Percentiles rank a stretch among this genome's conserved stretches.
These are phyloP conservation scores for Fringilla coelebs DNA, from an alignment of 2,797 vertebrate genomes.

Conservation along the genomic window DNA sequence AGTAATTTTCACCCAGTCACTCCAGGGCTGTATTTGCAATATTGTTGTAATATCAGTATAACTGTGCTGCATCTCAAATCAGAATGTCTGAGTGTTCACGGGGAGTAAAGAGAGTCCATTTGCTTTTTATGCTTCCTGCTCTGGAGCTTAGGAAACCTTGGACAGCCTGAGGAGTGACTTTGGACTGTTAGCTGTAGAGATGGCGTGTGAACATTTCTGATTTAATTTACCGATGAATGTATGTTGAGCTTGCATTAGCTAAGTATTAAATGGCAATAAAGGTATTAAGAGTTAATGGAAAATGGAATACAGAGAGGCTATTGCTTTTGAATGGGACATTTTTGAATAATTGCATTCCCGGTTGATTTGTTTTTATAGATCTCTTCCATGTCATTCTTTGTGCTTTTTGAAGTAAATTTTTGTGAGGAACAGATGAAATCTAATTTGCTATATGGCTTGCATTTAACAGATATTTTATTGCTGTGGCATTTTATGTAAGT, in stretches of 20 bases:
- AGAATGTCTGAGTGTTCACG: neutral
- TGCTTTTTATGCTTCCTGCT: slow-evolving; percentile 21
- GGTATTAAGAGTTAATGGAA: slow-evolving; percentile 68
- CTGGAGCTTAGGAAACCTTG: neutral
- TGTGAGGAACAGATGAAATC: slow-evolving; percentile 39
- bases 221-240: slow-evolving; percentile 50
- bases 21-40: neutral
- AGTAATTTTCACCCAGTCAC: neutral
- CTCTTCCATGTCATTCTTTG: slow-evolving; percentile 39
- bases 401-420: slow-evolving; percentile 47
- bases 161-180: slow-evolving; percentile 20
- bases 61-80: neutral
- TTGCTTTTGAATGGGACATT: slow-evolving; percentile 51
- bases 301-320: slow-evolving; percentile 39
- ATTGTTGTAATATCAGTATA: neutral
- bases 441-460: slow-evolving; percentile 53
- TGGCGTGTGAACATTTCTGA: slow-evolving; percentile 2
- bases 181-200: neutral
- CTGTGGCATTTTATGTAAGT: slow-evolving; percentile 47
- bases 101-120: neutral
- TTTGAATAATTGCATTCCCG: slow-evolving; percentile 64
- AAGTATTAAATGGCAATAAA: slow-evolving; percentile 56
- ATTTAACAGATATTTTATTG: slow-evolving; percentile 60
- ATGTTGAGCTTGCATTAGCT: slow-evolving; percentile 40
- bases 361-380: slow-evolving; percentile 68